A percentile compares a stretch with the other conserved stretches of the same genome.
These are phyloP conservation scores for Eumerus sabulonum DNA, from an alignment of 2,888 invertebrate species.

Conservation along the genomic window DNA sequence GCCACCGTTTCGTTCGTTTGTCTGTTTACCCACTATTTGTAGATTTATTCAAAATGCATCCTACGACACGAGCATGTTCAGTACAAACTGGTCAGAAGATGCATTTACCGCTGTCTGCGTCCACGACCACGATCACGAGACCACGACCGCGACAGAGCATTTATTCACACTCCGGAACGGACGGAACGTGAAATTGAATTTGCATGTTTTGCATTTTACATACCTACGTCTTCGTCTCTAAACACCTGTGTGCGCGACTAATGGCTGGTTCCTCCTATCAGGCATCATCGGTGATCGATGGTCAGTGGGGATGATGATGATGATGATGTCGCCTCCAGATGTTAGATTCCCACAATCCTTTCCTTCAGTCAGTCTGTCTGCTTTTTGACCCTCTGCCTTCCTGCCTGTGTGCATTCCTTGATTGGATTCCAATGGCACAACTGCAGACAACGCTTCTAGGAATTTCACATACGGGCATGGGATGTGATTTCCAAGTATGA, in stretches of 20 bases:
- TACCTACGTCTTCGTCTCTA: slow-evolving; percentile 17
- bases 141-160: slow-evolving; percentile 34
- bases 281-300: slow-evolving; percentile 5
- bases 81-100: slow-evolving; percentile 57
- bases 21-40: slow-evolving; percentile 38
- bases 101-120: slow-evolving; percentile 54
- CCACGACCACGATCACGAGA: too few relatives aligned
- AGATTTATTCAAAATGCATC: slow-evolving; percentile 57
- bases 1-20: slow-evolving; percentile 47
- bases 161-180: slow-evolving; percentile 55
- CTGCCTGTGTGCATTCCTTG: slow-evolving; percentile 27
- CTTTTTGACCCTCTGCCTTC: slow-evolving; percentile 20
- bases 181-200: slow-evolving; percentile 64
- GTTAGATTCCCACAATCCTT: slow-evolving; percentile 38
- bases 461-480: slow-evolving; percentile 35
- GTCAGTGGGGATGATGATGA: not conserved
- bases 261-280: not conserved
- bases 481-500: slow-evolving; percentile 59
- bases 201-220: slow-evolving; percentile 64
- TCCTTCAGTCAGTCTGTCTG: not conserved
- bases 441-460: slow-evolving; percentile 42
- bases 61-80: slow-evolving; percentile 20
- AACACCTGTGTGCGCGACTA: slow-evolving; percentile 57
- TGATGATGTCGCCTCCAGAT: slow-evolving; percentile 44
- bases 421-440: slow-evolving; percentile 22